phyloP scores from a whole-genome alignment of 2,797 vertebrate genomes.

The Amniataba percoides region DNA sequence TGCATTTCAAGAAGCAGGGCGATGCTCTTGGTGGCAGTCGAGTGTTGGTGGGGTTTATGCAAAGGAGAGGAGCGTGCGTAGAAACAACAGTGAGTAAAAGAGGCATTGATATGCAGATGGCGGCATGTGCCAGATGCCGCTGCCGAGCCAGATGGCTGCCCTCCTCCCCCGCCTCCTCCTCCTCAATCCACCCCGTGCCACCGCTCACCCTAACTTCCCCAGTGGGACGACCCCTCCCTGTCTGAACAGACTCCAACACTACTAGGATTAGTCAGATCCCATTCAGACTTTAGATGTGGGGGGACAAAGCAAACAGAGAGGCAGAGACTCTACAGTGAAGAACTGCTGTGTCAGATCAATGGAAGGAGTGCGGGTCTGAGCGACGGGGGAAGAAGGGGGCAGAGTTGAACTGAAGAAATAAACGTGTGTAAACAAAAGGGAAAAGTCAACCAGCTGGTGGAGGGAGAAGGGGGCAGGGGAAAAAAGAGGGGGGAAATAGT shows the following conservation, averaged over 20 bases:
- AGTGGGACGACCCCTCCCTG: slow-evolving; percentile 66
- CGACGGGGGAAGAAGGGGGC: slow-evolving; percentile 9
- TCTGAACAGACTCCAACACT: slow-evolving; percentile 71
- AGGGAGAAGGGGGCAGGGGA: background rate
- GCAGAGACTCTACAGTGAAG: slow-evolving; percentile 33
- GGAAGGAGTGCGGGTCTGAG: slow-evolving; percentile 32
- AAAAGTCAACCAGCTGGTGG: slow-evolving; percentile 67
- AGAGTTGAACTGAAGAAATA: slow-evolving; percentile 32
- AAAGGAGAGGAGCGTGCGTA: slow-evolving; percentile 35
- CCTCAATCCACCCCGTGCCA: slow-evolving; percentile 46
- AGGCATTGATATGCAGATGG: slow-evolving; percentile 83
- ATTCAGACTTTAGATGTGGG: slow-evolving; percentile 56
- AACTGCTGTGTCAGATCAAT: slow-evolving; percentile 53
- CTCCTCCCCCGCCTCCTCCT: background rate
- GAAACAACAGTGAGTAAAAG: slow-evolving; percentile 53
- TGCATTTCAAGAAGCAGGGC: slow-evolving; percentile 20
- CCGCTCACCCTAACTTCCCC: slow-evolving; percentile 63
- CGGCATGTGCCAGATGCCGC: slow-evolving; percentile 79
- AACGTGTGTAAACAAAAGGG: slow-evolving; percentile 57
- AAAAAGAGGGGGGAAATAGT: background rate
- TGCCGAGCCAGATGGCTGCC: slow-evolving; percentile 73
- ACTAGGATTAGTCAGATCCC: slow-evolving; percentile 71
- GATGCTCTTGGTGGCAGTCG: background rate
- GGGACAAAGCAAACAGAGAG: slow-evolving; percentile 66
- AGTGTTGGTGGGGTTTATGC: slow-evolving; percentile 24